Conservation (phyloP, 1,140 invertebrate species). For the Papilio glaucus region DNA sequence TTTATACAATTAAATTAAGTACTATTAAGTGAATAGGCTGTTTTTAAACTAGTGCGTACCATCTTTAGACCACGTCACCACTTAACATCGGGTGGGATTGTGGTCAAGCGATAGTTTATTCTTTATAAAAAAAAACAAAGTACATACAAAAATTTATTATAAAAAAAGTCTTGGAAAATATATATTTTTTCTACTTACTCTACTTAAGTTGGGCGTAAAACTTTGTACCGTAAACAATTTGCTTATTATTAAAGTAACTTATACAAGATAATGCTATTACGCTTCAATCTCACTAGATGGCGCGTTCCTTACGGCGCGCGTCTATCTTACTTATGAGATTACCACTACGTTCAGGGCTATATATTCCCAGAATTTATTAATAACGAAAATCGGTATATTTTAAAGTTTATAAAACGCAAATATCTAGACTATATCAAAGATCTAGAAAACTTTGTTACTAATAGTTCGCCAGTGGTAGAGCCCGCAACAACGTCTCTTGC, state of each 20-base stretch:
- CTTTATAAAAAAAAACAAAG: too few relatives aligned
- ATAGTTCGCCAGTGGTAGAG: too few relatives aligned
- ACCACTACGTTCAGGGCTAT: not conserved
- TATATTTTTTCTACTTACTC: not conserved
- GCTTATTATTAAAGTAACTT: not conserved
- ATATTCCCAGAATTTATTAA: not conserved
- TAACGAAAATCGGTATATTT: not conserved
- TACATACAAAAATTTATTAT: too few relatives aligned
- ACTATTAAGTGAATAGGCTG: too few relatives aligned
- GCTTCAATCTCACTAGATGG: not conserved
- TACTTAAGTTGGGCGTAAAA: not conserved
- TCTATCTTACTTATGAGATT: slow-evolving; percentile 12
- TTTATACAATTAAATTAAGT: too few relatives aligned
- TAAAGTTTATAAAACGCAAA: not conserved
- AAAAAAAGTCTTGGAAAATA: not conserved
- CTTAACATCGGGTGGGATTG: too few relatives aligned
- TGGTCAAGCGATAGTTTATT: too few relatives aligned
- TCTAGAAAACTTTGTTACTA: too few relatives aligned
- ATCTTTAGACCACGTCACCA: too few relatives aligned
- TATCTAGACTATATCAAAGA: too few relatives aligned
- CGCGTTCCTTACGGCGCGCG: not conserved
- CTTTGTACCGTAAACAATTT: not conserved
- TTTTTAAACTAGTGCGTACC: too few relatives aligned
- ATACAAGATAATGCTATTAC: not conserved
- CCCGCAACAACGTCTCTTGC: too few relatives aligned